Evolutionary conservation across 2,888 invertebrate species (phyloP), one percentile per base, ranked within the genome.

Genomic region (Orthosia gracilis): DNA sequence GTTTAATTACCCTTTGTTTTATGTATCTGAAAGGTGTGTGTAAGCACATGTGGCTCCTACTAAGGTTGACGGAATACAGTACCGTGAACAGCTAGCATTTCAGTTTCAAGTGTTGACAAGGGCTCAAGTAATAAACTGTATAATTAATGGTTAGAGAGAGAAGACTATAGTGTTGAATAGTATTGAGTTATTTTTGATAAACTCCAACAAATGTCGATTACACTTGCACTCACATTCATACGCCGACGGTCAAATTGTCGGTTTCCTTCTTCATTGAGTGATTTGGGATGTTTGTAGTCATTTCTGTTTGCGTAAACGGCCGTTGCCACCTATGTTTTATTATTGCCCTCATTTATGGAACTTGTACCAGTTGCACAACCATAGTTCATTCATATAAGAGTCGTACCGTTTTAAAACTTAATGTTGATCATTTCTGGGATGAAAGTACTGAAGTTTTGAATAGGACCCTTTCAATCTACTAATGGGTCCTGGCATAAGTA

Each of bases 221-320:
- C 78, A 83, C 77, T 84, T 72, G 74, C 77, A 76, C 69, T 82
- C 69, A 49, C 54, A 83, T 67, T 76, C 78, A 82, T 71, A 66
- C 65, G 50, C 68, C 54, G 61, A 63, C 65, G 21, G 70, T 59
- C 15, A 77, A 85, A 82, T 85, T 78, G 82, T n/a, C 67, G 47
- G 83, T 78, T 82, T 85, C 82, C 82, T 78, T 83, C 69, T 59
- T 58, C 58, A 70, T 69, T 85, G 47, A 82, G 23, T 54, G 78
- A 77, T 77, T 82, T 77, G 72, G 71, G 55, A 66, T 68, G 66
- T 66, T 68, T 69, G 63, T 84, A 67, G 31, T 67, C 57, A 64
- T 79, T 63, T 61, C 45, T 63, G 66, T 83, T 71, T 52, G 73
- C 62, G 73, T 66, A 63, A 79, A 79, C 45, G 21, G 18, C 4